phyloP scores from a whole-genome alignment of 2,113 vertebrate species.

The Triplophysa dalaica region DNA sequence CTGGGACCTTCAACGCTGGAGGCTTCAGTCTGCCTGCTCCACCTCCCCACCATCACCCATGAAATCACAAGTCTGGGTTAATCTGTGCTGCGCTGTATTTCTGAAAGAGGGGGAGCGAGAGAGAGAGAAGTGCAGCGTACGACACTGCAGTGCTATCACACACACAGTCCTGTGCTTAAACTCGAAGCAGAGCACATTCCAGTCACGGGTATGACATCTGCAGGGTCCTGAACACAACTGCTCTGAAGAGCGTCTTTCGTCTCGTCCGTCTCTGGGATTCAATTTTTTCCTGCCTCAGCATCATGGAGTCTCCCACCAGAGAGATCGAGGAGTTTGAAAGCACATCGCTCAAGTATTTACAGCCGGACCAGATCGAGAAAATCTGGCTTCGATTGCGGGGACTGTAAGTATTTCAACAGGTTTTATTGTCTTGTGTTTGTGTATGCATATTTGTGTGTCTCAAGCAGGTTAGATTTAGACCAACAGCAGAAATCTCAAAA shows the following conservation, averaged over 20 bases:
- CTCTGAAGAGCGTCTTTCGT: constrained; percentile 58
- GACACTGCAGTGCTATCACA: constrained; percentile 33
- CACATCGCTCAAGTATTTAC: constrained; percentile 95
- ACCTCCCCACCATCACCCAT: constrained; percentile 35
- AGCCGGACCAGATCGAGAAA: constrained; percentile 98
- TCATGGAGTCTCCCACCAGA: constrained; percentile 97
- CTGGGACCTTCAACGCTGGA: background rate
- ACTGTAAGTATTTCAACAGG: constrained; percentile 86
- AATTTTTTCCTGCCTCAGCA: constrained; percentile 53
- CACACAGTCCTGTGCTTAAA: constrained; percentile 22
- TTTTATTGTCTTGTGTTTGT: constrained; percentile 41
- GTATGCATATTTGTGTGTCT: constrained; percentile 30
- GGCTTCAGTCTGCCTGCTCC: background rate
- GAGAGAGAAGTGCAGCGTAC: background rate
- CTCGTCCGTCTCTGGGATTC: constrained; percentile 45
- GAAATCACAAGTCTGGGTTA: constrained; percentile 65
- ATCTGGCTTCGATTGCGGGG: constrained; percentile 97
- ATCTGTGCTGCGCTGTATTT: constrained; percentile 68
- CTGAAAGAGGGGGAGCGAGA: constrained; percentile 56
- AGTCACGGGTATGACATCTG: constrained; percentile 50
- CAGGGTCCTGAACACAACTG: constrained; percentile 53
- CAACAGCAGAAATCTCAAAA: background rate
- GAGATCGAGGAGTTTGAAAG: constrained; percentile 99
- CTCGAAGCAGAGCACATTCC: constrained; percentile 25
- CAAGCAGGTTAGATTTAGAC: background rate